Percentiles rank a stretch among this genome's conserved stretches.
Evolutionary conservation across 1,140 invertebrate species (phyloP).

Genomic region (Dendrolimus kikuchii): DNA sequence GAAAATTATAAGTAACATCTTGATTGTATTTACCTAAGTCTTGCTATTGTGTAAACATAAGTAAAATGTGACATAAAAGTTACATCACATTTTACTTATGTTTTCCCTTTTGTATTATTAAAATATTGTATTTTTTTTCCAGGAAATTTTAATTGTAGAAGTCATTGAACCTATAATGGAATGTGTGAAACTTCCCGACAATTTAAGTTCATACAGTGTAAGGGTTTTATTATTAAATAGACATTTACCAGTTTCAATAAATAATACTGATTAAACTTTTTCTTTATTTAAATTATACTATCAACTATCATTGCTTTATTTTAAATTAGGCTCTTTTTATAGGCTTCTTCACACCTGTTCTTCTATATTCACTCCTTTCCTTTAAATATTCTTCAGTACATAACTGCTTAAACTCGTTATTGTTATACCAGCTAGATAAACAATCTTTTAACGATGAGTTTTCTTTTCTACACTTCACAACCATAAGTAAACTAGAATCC

Average conservation of each 20-base stretch:
- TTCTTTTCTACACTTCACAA: conserved; percentile 81
- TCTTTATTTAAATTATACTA: conserved; percentile 26
- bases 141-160: conserved; percentile 63
- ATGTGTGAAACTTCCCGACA: conserved; percentile 33
- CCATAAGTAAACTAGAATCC: conserved; percentile 78
- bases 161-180: conserved; percentile 30
- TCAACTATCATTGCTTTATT: conserved; percentile 29
- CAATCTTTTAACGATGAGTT: conserved; percentile 81
- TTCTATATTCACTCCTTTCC: conserved; percentile 85
- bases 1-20: no score
- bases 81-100: not conserved
- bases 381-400: conserved; percentile 87
- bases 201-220: conserved; percentile 45
- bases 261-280: conserved; percentile 53
- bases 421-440: conserved; percentile 81
- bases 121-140: conserved; percentile 27
- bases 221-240: conserved; percentile 52
- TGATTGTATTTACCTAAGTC: no score
- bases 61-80: no score
- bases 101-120: not conserved
- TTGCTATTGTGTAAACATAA: no score
- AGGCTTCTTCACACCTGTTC: conserved; percentile 82
- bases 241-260: conserved; percentile 56
- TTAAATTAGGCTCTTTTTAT: conserved; percentile 43
- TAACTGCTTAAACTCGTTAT: conserved; percentile 81